Conservation (phyloP, 2,797 vertebrate species). For the Ispidina lecontei region DNA sequence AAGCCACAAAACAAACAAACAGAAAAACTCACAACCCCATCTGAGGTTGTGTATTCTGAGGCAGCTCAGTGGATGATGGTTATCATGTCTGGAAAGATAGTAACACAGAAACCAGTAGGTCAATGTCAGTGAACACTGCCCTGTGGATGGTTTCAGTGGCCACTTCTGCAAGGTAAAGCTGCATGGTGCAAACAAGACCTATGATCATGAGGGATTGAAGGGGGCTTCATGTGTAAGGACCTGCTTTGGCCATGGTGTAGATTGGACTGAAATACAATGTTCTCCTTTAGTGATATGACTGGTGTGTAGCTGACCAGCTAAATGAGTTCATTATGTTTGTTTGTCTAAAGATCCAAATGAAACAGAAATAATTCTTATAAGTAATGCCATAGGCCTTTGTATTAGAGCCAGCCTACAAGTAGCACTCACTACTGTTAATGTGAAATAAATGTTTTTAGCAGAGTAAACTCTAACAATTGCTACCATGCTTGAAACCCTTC, state of each 20-base stretch:
- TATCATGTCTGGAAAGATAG: background rate
- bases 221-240: background rate
- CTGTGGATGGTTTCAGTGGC: background rate
- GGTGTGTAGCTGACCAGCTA: background rate
- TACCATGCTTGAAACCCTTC: background rate
- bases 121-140: background rate
- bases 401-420: background rate
- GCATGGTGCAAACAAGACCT: background rate
- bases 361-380: background rate
- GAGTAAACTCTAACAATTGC: background rate
- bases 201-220: background rate
- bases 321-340: background rate
- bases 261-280: background rate
- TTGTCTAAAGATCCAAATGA: background rate
- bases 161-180: background rate
- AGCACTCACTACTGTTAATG: background rate
- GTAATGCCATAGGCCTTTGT: background rate
- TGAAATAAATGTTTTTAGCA: slow-evolving; percentile 14
- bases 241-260: background rate
- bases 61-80: background rate
- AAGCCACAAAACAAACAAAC: background rate
- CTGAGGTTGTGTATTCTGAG: too few species aligned
- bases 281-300: background rate
- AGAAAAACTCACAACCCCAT: background rate
- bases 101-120: background rate